Evolutionary conservation across 2,888 invertebrate genomes (phyloP), one percentile per base, ranked within the genome.

Genomic region (Bugulina stolonifera): DNA sequence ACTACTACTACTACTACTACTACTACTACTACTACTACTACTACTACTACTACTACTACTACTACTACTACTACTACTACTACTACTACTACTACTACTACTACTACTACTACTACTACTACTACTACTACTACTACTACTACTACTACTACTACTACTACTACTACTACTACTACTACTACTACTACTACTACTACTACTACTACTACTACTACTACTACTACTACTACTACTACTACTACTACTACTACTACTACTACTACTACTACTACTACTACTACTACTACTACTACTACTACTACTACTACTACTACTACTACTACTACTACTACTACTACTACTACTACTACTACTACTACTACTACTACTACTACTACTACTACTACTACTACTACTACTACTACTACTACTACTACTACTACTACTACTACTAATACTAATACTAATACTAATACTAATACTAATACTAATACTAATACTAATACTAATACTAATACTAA

Each of bases 351-450:
- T 52, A 52, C 52, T 52, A 52, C 52, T 52, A 22, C 52, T 22
- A 58, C 58, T 58, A n/a, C 23, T 52, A 52, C 52, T 52, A 64
- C 23, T 52, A 54, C 22, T 22, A 52, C n/a, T n/a, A n/a, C n/a
- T 52, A 22, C 52, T 52, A 22, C 52, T 52, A 22, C 52, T 14
- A 22, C 52, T 52, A 52, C 52, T 52, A 22, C 52, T 52, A 52
- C 52, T 22, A 52, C 22, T 52, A 52, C 52, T 52, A 52, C 52
- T 52, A 52, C 52, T 22, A 52, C 52, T n/a, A n/a, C n/a, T n/a
- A n/a, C n/a, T n/a, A n/a, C n/a, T n/a, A n/a, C n/a, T n/a, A n/a
- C n/a, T n/a, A n/a, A n/a, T n/a, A n/a, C n/a, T n/a, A n/a, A n/a
- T n/a, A n/a, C n/a, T n/a, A n/a, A n/a, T n/a, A n/a, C 52, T 52